A percentile compares a stretch with the other conserved stretches of the same genome.
These are phyloP conservation scores for Entomobrya proxima DNA, from an alignment of 2,888 invertebrate genomes.

Conservation along the genomic window DNA sequence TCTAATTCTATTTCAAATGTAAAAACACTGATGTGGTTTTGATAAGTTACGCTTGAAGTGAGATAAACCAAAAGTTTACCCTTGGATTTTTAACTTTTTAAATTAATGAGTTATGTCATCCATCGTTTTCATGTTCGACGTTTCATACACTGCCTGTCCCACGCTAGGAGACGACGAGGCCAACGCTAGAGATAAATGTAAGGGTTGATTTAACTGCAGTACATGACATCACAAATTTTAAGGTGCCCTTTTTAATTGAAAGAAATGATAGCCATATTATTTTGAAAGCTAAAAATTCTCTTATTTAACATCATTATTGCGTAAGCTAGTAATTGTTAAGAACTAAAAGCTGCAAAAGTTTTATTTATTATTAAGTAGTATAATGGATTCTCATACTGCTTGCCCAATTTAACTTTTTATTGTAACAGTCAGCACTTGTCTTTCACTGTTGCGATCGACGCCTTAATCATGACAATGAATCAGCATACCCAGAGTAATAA, in stretches of 20 bases:
- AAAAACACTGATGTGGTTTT: constrained; percentile 25
- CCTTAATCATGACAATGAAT: background rate
- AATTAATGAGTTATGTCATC: constrained; percentile 15
- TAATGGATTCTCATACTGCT: constrained; percentile 9
- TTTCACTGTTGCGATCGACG: background rate
- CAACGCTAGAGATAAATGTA: background rate
- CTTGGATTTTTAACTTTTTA: constrained; percentile 29
- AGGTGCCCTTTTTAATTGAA: constrained; percentile 26
- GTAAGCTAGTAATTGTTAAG: background rate
- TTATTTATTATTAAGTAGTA: background rate
- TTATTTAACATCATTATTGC: background rate
- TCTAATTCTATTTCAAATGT: background rate
- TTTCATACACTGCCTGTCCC: background rate
- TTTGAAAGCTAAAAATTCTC: background rate
- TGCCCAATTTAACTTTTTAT: background rate
- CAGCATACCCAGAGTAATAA: too few relatives aligned
- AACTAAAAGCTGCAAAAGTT: background rate
- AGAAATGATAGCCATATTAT: background rate
- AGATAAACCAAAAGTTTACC: constrained; percentile 36
- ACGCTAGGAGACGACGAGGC: background rate
- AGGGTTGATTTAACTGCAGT: background rate
- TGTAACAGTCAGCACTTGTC: background rate
- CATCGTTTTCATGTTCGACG: background rate
- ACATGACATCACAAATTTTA: background rate
- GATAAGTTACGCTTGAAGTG: constrained; percentile 36